Base-by-base conservation (phyloP, 2,888 invertebrate genomes). In the Melipona bicolor region DNA sequence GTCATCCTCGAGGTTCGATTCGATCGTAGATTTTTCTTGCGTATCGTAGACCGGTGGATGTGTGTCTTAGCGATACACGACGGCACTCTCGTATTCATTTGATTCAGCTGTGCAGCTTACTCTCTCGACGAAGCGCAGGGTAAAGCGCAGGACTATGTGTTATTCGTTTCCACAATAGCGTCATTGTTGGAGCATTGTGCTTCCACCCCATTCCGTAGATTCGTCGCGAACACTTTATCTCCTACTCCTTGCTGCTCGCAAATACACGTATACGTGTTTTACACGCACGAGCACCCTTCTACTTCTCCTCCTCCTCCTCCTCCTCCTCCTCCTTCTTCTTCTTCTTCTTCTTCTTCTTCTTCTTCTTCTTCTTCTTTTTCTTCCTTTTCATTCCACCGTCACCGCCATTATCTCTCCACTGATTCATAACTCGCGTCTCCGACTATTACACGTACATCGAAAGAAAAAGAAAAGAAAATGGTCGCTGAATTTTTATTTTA, bases 151-250 rank as follows among this genome's bases (percentile, higher is more conserved):
- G 92, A 92, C 92, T 90, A 92, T 91, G 91, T 90, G 92, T 92
- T 93, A 93, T 93, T 92, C 92, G 91, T 92, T 90, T 92, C 91
- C 92, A 93, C 93, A 93, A 93, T 93, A 90, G 92, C 92, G 91
- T 93, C 92, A 93, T 93, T 93, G 92, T 90, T 90, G 91, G 89
- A 88, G 92, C 92, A 93, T 93, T 93, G 93, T 93, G 91, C 90
- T 90, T 91, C 90, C 89, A 89, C 88, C 91, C 92, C 88, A 90
- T 91, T 91, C 89, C 87, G 88, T 89, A 88, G 89, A 91, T 91
- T 92, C 90, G 91, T 91, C 91, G 91, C 92, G 91, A 92, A 92
- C 91, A 91, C 91, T 92, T 90, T 90, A 90, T 91, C 90, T 89
- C 91, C 88, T 89, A 87, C 89, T 85, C 77, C 85, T 87, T 81